Evolutionary conservation across 2,888 invertebrate genomes (phyloP).

Genomic region (Protonemura montana): DNA sequence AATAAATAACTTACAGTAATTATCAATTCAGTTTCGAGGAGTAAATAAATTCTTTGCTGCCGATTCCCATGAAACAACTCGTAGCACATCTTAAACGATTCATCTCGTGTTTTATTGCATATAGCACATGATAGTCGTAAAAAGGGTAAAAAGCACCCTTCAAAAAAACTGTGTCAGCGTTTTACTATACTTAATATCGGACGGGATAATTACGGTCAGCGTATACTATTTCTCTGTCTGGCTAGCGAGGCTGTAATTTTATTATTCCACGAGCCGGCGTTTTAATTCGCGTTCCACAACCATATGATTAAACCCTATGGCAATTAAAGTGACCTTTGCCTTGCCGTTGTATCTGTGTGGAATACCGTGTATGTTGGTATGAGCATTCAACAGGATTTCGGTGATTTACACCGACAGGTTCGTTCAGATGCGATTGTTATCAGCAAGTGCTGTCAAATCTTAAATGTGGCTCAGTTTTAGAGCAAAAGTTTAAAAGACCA

Average conservation of each 20-base stretch:
- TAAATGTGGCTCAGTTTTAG: too few relatives aligned
- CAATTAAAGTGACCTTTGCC: not conserved
- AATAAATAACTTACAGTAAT: not conserved
- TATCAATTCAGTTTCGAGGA: not conserved
- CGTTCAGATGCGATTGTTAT: too few relatives aligned
- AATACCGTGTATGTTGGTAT: not conserved
- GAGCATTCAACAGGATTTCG: not conserved
- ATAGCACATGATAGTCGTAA: not conserved
- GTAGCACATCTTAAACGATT: not conserved
- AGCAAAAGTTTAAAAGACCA: too few relatives aligned
- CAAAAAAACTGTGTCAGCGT: not conserved
- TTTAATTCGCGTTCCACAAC: not conserved
- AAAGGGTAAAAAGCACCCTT: not conserved
- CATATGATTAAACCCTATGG: not conserved
- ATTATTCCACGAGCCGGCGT: not conserved
- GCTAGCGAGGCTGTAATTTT: not conserved
- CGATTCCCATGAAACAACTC: not conserved
- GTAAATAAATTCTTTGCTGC: not conserved
- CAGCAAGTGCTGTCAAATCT: too few relatives aligned
- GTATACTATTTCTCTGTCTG: not conserved
- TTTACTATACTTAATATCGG: not conserved
- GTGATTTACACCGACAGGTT: not conserved
- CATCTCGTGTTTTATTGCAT: too few relatives aligned
- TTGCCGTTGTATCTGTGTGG: too few relatives aligned
- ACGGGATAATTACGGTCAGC: not conserved